These are phyloP conservation scores for Vespertilio murinus DNA, from an alignment of 2,797 vertebrate species.

Conservation along the genomic window DNA sequence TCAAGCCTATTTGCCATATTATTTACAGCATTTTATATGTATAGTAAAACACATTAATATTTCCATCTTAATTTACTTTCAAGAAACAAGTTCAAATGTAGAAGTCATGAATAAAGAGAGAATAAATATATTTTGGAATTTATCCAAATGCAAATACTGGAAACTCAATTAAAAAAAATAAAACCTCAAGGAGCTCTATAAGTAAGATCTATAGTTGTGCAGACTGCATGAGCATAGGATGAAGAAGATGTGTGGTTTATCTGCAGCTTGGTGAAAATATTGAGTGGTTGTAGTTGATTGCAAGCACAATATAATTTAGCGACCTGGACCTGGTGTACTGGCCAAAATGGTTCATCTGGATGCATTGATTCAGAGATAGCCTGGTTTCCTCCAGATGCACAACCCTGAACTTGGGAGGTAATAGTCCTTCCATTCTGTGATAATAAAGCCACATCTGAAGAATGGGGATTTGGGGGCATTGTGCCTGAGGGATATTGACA, in stretches of 20 bases:
- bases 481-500: not conserved
- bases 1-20: not conserved
- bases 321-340: not conserved
- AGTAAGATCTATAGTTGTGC: not conserved
- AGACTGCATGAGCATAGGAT: not conserved
- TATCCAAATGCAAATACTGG: conserved; percentile 39
- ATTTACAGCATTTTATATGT: not conserved
- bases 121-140: conserved; percentile 18
- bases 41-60: conserved; percentile 52
- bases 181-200: not conserved
- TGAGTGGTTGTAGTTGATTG: not conserved
- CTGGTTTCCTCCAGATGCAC: not conserved
- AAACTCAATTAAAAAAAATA: not conserved
- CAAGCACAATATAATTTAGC: conserved; percentile 2
- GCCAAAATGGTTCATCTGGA: not conserved
- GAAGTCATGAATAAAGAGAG: conserved; percentile 2
- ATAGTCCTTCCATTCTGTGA: not conserved
- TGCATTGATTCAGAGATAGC: not conserved
- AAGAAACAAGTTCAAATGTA: not conserved
- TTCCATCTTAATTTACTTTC: conserved; percentile 39
- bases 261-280: not conserved
- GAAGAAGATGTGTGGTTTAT: not conserved
- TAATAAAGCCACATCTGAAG: not conserved
- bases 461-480: not conserved
- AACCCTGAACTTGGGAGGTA: not conserved